Base-by-base conservation (phyloP, 2,113 vertebrate species). In the Barnardius zonarius region DNA sequence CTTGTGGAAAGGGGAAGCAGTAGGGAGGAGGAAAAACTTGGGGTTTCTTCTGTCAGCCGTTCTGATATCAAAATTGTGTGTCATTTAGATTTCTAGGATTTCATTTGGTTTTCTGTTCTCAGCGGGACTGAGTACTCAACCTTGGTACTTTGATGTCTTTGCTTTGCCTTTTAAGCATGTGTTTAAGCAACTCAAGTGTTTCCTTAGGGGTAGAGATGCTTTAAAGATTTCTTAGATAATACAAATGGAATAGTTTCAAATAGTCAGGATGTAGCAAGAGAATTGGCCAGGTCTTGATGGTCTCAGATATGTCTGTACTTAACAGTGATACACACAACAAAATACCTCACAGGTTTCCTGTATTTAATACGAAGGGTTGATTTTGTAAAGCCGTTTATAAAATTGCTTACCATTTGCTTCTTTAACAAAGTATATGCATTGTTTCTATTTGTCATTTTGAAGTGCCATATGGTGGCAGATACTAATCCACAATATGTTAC, bases 401-500 rank as follows among this genome's bases (percentile, higher is more conserved):
- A 89, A 90, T 77, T 35, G 51, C n/a, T 93, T 89, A 30, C 41
- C 55, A 84, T 84, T 82, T 80, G 4, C 69, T 82, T 48, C 66
- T 93, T 93, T 95, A 76, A 61, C 48, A 39, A 82, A 96, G 72
- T 86, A 61, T 44, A 52, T 28, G 46, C 72, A 51, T 86, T 84
- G 70, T 92, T 94, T 84, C 92, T 84, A 19, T 95, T 92, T 93
- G 83, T 96, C 77, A 87, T 86, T 94, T 83, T 93, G 86, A 96
- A 95, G 86, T 79, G 77, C 95, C 93, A 95, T 96, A 97, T 95
- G 95, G 96, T 95, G 88, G 86, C 92, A 89, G 83, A 95, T 89
- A 92, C 85, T 93, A 94, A 90, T 93, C 55, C 74, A 88, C 90
- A 95, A 63, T 91, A 88, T 92, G 90, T 88, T 92, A 37, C 91